Evolutionary conservation across 2,113 vertebrate genomes (phyloP).

Genomic region (Ranitomeya variabilis): DNA sequence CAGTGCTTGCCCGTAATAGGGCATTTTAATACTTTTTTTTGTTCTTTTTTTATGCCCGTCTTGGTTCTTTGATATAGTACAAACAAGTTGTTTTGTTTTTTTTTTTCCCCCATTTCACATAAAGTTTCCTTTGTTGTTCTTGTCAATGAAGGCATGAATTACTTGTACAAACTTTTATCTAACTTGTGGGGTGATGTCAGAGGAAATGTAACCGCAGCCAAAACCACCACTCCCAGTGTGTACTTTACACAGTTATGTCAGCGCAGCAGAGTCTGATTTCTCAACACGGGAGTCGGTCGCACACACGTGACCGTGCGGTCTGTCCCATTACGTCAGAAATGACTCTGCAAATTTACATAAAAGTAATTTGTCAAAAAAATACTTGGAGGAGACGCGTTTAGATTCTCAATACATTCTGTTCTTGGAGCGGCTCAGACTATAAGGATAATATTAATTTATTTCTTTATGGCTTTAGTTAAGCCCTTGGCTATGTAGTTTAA

Average conservation of each 20-base stretch:
- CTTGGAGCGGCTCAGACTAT: background rate
- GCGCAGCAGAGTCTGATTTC: background rate
- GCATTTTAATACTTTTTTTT: no score
- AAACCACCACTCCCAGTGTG: constrained; percentile 11
- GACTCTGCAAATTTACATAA: background rate
- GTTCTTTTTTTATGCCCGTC: no score
- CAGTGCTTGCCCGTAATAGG: no score
- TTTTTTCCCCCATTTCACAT: background rate
- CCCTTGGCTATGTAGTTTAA: no score
- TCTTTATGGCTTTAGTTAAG: no score
- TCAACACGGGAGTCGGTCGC: background rate
- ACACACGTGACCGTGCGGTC: background rate
- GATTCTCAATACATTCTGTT: background rate
- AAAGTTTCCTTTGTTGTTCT: constrained; percentile 3
- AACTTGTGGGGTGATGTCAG: constrained; percentile 1
- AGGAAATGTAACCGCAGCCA: background rate
- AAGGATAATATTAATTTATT: no score
- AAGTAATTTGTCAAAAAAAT: background rate
- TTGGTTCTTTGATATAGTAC: background rate
- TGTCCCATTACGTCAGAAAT: background rate
- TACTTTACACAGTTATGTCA: background rate
- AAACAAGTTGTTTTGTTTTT: background rate
- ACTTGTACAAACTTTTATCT: constrained; percentile 18
- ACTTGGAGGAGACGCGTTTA: background rate
- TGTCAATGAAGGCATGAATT: background rate